Evolutionary conservation across 2,797 vertebrate genomes (phyloP).

Genomic region (Scarus forsteni): DNA sequence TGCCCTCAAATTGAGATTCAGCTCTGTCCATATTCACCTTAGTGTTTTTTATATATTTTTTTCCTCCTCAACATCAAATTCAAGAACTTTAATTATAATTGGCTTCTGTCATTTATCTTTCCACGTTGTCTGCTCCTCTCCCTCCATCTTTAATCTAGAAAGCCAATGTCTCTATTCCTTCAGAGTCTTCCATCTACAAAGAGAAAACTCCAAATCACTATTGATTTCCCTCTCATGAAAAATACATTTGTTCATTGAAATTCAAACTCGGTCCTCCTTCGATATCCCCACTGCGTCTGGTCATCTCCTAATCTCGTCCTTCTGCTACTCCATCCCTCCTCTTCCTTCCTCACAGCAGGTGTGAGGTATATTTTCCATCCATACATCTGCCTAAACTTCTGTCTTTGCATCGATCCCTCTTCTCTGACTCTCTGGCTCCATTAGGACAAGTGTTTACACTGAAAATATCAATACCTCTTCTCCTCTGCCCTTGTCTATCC

Average conservation of each 20-base stretch:
- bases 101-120: slow-evolving; percentile 55
- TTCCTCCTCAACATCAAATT: slow-evolving; percentile 31
- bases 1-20: too few species aligned
- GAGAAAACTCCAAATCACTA: slow-evolving; percentile 76
- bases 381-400: slow-evolving; percentile 68
- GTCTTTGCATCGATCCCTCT: slow-evolving; percentile 67
- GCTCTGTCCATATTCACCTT: slow-evolving; percentile 3
- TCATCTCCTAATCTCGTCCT: slow-evolving; percentile 58
- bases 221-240: slow-evolving; percentile 79
- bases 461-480: slow-evolving; percentile 70
- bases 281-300: slow-evolving; percentile 49
- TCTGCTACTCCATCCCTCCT: slow-evolving; percentile 27
- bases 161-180: slow-evolving; percentile 24
- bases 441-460: slow-evolving; percentile 75
- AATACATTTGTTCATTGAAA: slow-evolving; percentile 76
- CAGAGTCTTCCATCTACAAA: slow-evolving; percentile 55
- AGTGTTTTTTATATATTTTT: slow-evolving; percentile 2
- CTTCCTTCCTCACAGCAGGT: slow-evolving; percentile 54
- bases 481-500: slow-evolving; percentile 35
- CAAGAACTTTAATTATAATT: slow-evolving; percentile 42
- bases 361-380: slow-evolving; percentile 74
- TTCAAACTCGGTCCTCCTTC: slow-evolving; percentile 51
- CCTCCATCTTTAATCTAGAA: slow-evolving; percentile 48
- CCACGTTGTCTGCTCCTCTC: background rate
- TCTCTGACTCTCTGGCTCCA: slow-evolving; percentile 58